A percentile compares a stretch with the other conserved stretches of the same genome.
Conservation (phyloP, 1,140 invertebrate genomes). For the Latrodectus geometricus region DNA sequence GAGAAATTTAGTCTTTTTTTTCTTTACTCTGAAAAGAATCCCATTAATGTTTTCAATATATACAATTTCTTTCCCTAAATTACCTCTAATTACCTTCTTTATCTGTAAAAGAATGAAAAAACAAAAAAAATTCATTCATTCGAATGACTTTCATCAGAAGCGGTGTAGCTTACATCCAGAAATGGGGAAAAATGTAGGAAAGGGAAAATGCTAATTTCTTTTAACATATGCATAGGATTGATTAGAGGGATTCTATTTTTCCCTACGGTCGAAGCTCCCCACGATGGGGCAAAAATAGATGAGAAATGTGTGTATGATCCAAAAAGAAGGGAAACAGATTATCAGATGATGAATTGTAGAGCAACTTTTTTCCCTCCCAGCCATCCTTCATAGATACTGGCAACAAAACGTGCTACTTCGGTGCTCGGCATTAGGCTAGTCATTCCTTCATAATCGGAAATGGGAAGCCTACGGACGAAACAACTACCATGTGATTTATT, state of each 20-base stretch:
- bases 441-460: conserved; percentile 25
- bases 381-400: conserved; percentile 39
- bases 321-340: conserved; percentile 54
- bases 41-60: too few relatives aligned
- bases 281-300: conserved; percentile 25
- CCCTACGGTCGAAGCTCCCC: background rate
- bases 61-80: too few relatives aligned
- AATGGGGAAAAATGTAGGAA: background rate
- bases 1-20: too few relatives aligned
- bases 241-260: conserved; percentile 24
- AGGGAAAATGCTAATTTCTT: conserved; percentile 47
- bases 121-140: too few relatives aligned
- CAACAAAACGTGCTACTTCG: conserved; percentile 7
- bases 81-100: too few relatives aligned
- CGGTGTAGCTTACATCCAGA: too few relatives aligned
- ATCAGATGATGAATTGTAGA: conserved; percentile 56
- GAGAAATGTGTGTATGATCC: conserved; percentile 60
- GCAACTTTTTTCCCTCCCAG: conserved; percentile 6
- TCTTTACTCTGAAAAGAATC: too few relatives aligned
- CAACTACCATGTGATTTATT: background rate
- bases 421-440: background rate
- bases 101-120: too few relatives aligned
- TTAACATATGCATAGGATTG: conserved; percentile 34
- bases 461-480: background rate
- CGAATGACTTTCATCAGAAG: too few relatives aligned